Conservation (phyloP, 2,113 vertebrate genomes). For the Lophius piscatorius region DNA sequence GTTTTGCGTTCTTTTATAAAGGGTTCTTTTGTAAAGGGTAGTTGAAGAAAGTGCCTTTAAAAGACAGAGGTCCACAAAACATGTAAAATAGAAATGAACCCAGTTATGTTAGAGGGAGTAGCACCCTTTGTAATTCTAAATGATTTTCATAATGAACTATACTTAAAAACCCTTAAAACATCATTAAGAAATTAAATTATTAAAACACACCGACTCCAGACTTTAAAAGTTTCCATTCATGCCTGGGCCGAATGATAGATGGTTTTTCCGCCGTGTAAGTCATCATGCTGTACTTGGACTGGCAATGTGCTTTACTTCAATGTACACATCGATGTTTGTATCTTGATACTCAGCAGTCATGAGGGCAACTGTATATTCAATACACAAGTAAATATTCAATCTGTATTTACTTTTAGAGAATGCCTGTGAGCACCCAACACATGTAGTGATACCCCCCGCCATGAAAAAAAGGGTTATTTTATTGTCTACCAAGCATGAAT, state of each 20-base stretch:
- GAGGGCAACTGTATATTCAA: too few relatives aligned
- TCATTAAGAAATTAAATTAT: conserved; percentile 7
- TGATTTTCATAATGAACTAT: conserved; percentile 4
- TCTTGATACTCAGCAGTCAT: not conserved
- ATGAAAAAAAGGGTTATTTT: not conserved
- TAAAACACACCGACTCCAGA: not conserved
- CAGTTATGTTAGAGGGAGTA: too few relatives aligned
- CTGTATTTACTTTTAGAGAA: not conserved
- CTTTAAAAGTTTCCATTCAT: conserved; percentile 3
- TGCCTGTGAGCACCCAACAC: not conserved
- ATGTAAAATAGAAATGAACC: too few relatives aligned
- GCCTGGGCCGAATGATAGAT: not conserved
- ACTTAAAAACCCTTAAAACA: not conserved
- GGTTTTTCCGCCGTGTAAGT: conserved; percentile 7
- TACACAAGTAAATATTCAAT: conserved; percentile 8
- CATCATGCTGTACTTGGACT: conserved; percentile 2
- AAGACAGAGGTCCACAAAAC: too few relatives aligned
- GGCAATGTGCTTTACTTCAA: not conserved
- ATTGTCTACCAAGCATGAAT: not conserved
- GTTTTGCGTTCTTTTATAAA: too few relatives aligned
- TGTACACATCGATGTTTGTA: not conserved
- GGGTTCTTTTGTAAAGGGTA: not conserved
- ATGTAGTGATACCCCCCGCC: not conserved
- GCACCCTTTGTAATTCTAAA: conserved; percentile 5
- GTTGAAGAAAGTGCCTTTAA: too few relatives aligned